A percentile compares a stretch with the other conserved stretches of the same genome.
These are phyloP conservation scores for Camponotus fellah DNA, from an alignment of 2,888 invertebrate species.

Conservation along the genomic window DNA sequence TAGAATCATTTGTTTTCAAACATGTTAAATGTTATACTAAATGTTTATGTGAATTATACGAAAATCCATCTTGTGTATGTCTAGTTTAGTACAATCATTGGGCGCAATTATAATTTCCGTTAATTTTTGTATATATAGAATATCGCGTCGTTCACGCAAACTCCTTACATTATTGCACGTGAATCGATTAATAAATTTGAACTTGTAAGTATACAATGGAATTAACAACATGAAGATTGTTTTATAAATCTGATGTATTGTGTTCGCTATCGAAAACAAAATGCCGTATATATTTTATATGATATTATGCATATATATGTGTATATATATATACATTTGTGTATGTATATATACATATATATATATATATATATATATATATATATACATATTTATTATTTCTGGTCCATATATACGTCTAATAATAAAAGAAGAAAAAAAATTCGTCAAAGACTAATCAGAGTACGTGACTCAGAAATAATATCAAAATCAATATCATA, in stretches of 20 bases:
- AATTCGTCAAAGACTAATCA: not conserved
- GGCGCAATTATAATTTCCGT: slow-evolving; percentile 48
- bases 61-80: slow-evolving; percentile 61
- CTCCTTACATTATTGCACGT: slow-evolving; percentile 73
- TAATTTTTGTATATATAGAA: slow-evolving; percentile 50
- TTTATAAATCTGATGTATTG: slow-evolving; percentile 66
- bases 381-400: slow-evolving; percentile 32
- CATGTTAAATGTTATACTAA: slow-evolving; percentile 41
- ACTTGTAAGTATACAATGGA: slow-evolving; percentile 67
- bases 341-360: not conserved
- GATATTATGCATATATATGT: slow-evolving; percentile 11
- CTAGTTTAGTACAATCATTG: slow-evolving; percentile 37
- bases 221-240: slow-evolving; percentile 68
- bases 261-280: slow-evolving; percentile 54
- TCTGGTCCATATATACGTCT: slow-evolving; percentile 46
- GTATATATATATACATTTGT: not conserved
- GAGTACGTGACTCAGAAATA: slow-evolving; percentile 30
- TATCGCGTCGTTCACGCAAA: slow-evolving; percentile 41
- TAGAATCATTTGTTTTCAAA: slow-evolving; percentile 38
- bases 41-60: slow-evolving; percentile 43
- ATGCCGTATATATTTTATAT: slow-evolving; percentile 39
- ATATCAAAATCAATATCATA: slow-evolving; percentile 39
- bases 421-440: slow-evolving; percentile 35
- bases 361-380: not conserved
- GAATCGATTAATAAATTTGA: slow-evolving; percentile 64